phyloP scores from a whole-genome alignment of 2,797 vertebrate genomes.

The Craterocephalus amniculus region DNA sequence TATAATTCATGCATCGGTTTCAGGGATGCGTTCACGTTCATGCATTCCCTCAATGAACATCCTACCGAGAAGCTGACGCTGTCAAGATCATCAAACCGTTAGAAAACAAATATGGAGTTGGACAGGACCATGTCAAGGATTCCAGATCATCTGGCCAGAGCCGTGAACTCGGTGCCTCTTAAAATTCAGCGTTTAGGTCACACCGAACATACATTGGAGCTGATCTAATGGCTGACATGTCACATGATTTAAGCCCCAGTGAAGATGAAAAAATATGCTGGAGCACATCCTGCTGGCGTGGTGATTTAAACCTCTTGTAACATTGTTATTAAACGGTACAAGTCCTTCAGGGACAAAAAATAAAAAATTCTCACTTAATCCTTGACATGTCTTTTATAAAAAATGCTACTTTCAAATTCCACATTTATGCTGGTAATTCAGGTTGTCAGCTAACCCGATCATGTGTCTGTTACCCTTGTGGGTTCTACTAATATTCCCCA shows the following conservation, averaged over 20 bases:
- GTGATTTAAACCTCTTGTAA: slow-evolving; percentile 4
- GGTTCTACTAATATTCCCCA: too few relatives aligned
- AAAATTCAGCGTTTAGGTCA: slow-evolving; percentile 24
- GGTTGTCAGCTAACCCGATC: background rate
- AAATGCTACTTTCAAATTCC: too few relatives aligned
- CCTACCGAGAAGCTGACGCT: background rate
- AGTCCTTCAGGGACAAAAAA: background rate
- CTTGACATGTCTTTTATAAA: background rate
- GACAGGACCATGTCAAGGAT: slow-evolving; percentile 52
- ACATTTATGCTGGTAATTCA: background rate
- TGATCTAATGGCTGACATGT: slow-evolving; percentile 27
- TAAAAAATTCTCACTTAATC: background rate
- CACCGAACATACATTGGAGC: background rate
- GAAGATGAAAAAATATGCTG: slow-evolving; percentile 1
- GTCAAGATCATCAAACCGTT: slow-evolving; percentile 44
- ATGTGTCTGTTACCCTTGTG: background rate
- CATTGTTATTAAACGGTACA: background rate
- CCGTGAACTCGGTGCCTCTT: slow-evolving; percentile 11
- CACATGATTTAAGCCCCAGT: background rate
- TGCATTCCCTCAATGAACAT: slow-evolving; percentile 9
- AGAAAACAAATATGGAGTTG: slow-evolving; percentile 35
- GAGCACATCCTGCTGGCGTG: background rate
- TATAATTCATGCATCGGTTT: slow-evolving; percentile 33
- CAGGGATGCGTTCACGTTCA: slow-evolving; percentile 4
- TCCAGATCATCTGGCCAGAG: slow-evolving; percentile 35